Evolutionary conservation across 2,797 vertebrate genomes (phyloP), one percentile per base, ranked within the genome.

Genomic region (Sciurus vulgaris): DNA sequence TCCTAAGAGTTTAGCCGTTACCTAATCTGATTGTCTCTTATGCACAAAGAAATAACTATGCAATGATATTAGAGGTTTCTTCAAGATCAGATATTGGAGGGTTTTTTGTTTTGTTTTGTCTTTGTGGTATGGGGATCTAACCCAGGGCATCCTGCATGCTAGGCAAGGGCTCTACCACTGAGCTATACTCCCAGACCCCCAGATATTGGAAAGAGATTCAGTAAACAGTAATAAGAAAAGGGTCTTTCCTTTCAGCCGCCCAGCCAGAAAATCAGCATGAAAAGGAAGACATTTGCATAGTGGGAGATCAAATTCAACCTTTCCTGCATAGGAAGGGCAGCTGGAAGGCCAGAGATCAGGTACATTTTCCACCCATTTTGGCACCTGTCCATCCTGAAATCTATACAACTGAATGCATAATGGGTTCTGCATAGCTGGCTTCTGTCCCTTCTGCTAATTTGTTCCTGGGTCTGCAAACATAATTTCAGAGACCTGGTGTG

Each of bases 331-430:
- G 70, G 91, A 93, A 97, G 89, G 76, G 96, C 72, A 96, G 96
- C 86, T 95, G 93, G 78, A 93, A 92, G 93, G 93, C 97, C 95
- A 97, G 96, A 96, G 0, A 78, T 77, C 67, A 96, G 74, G 94
- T 96, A 73, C 24, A 38, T 96, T 98, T 97, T 96, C 97, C 97
- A 96, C 97, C 97, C 8, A 1, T 94, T 96, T 93, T 98, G 98
- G 98, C 98, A 95, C 65, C 89, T 81, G 86, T 97, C 98, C 98
- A 96, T 13, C 89, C 93, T 72, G 74, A 95, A 96, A 96, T 93
- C 95, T 47, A 85, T 83, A 79, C 89, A 82, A 15, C 90, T 95
- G 96, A 85, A 95, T 97, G 38, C 20, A 44, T 95, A 97, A 97
- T 96, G 95, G 88, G 90, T 97, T 97, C 79, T 95, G 94, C 96